phyloP scores from a whole-genome alignment of 2,113 vertebrate species.

The Cariama cristata region DNA sequence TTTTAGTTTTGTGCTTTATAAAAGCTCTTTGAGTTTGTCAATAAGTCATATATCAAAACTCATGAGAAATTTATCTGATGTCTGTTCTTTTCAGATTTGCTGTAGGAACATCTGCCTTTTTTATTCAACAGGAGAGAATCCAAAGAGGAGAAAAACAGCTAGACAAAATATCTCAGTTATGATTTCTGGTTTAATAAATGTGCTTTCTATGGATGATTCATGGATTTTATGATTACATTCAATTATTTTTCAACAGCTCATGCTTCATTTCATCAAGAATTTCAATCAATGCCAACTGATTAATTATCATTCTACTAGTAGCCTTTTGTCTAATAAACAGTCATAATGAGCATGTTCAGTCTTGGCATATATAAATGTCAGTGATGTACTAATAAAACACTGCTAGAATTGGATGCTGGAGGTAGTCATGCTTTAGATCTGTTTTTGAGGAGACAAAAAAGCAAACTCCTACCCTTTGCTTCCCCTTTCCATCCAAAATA shows the following conservation, averaged over 20 bases:
- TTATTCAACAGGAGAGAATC: conserved; percentile 39
- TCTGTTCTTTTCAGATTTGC: conserved; percentile 40
- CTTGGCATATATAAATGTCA: conserved; percentile 61
- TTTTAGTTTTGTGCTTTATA: not conserved
- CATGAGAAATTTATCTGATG: conserved; percentile 32
- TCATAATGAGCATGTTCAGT: conserved; percentile 55
- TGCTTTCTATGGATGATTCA: conserved; percentile 76
- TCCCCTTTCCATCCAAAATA: not conserved
- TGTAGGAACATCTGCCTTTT: conserved; percentile 66
- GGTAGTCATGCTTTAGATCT: not conserved
- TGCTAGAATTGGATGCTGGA: not conserved
- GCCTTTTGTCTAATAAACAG: conserved; percentile 78
- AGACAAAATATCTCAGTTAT: conserved; percentile 72
- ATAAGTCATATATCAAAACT: not conserved
- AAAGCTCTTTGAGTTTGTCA: not conserved
- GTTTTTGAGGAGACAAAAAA: not conserved
- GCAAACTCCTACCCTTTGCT: not conserved
- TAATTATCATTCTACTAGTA: conserved; percentile 71
- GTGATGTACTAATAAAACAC: conserved; percentile 25
- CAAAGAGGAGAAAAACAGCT: conserved; percentile 53
- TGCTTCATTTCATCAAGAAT: conserved; percentile 78
- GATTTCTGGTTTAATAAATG: conserved; percentile 76
- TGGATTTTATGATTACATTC: conserved; percentile 75
- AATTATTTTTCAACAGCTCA: conserved; percentile 78
- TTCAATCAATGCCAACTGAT: conserved; percentile 75